Evolutionary conservation across 2,888 invertebrate genomes (phyloP).

Genomic region (Lasiommata megera): DNA sequence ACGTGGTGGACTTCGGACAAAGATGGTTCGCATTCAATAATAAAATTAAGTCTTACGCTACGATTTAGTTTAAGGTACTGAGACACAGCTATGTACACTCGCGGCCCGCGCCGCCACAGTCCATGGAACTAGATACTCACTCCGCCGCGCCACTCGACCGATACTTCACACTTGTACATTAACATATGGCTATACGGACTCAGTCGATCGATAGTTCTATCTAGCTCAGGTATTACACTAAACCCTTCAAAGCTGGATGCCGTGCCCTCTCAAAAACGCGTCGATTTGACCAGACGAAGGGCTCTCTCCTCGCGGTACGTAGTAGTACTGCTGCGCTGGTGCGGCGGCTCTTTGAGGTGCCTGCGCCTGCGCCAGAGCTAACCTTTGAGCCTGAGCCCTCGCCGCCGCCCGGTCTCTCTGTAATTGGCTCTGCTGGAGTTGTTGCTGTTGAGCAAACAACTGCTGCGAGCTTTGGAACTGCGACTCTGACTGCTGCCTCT

Average conservation of each 20-base stretch:
- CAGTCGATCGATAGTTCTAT: constrained; percentile 36
- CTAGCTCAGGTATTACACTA: constrained; percentile 52
- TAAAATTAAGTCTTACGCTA: constrained; percentile 62
- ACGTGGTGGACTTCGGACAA: constrained; percentile 54
- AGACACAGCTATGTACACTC: constrained; percentile 70
- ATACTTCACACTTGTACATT: constrained; percentile 45
- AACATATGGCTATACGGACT: constrained; percentile 55
- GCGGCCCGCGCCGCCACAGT: constrained; percentile 50
- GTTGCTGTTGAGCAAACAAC: constrained; percentile 84
- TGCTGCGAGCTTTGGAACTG: constrained; percentile 84
- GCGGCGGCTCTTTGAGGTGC: constrained; percentile 43
- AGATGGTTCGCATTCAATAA: constrained; percentile 43
- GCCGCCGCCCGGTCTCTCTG: constrained; percentile 81
- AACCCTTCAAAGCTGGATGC: constrained; percentile 81
- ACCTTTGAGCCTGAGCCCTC: constrained; percentile 72
- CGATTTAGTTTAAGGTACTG: constrained; percentile 61
- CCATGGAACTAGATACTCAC: constrained; percentile 45
- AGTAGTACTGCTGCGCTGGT: constrained; percentile 80
- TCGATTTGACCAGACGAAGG: constrained; percentile 87
- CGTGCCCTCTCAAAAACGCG: constrained; percentile 88
- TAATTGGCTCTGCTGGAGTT: constrained; percentile 84
- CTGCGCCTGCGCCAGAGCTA: constrained; percentile 57
- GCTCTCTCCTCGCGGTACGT: constrained; percentile 79
- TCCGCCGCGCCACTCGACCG: constrained; percentile 47
- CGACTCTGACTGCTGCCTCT: constrained; percentile 83